A percentile compares a stretch with the other conserved stretches of the same genome.
Evolutionary conservation across 2,113 vertebrate species (phyloP).

Genomic region (Tauraco erythrolophus): DNA sequence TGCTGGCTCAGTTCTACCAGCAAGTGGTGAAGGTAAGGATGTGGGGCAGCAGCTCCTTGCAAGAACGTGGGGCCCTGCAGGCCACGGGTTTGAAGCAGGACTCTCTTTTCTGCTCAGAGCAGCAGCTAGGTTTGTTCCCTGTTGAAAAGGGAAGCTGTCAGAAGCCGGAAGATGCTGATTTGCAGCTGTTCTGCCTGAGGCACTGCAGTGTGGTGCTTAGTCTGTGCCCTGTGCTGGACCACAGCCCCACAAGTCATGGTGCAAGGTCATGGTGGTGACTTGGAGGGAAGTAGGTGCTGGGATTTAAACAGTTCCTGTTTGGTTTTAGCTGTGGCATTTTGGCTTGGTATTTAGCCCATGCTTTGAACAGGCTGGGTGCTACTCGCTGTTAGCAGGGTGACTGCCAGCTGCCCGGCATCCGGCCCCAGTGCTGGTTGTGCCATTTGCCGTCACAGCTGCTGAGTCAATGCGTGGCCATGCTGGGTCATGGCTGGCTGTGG

Average conservation of each 20-base stretch:
- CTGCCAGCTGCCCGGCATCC: neutral
- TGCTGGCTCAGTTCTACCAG: conserved; percentile 87
- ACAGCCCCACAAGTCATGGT: neutral
- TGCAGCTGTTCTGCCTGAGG: neutral
- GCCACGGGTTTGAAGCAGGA: neutral
- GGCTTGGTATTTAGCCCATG: neutral
- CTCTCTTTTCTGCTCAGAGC: neutral
- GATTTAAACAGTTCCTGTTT: neutral
- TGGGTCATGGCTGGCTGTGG: neutral
- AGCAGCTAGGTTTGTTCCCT: neutral
- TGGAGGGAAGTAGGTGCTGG: neutral
- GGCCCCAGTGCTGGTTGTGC: neutral
- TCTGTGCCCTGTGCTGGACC: neutral
- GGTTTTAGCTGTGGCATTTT: neutral
- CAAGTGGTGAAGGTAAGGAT: conserved; percentile 89
- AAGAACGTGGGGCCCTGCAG: neutral
- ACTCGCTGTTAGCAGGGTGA: fast-evolving
- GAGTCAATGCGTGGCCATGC: fast-evolving
- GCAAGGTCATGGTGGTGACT: neutral
- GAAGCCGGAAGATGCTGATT: neutral
- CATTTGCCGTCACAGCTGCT: fast-evolving
- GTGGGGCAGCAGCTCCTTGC: neutral
- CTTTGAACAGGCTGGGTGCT: neutral
- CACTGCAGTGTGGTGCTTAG: neutral
- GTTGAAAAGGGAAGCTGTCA: neutral